phyloP scores from a whole-genome alignment of 2,888 invertebrate species.

The Scaptomyza reducta region DNA sequence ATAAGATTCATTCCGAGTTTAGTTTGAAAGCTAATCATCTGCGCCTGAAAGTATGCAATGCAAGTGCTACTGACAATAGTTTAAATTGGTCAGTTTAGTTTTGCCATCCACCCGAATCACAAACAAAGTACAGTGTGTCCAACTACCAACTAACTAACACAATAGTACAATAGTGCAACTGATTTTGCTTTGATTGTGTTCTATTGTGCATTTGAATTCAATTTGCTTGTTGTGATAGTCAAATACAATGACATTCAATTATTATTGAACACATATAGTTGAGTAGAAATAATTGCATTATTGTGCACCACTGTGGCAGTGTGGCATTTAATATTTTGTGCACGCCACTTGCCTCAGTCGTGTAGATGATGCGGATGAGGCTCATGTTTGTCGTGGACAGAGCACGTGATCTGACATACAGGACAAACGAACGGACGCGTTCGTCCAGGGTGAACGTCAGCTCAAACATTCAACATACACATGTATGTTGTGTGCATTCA shows the following conservation, averaged over 20 bases:
- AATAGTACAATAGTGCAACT: neutral
- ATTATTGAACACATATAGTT: slow-evolving; percentile 3
- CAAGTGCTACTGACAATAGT: neutral
- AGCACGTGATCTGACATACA: slow-evolving; percentile 48
- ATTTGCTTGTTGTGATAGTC: neutral
- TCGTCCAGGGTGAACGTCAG: slow-evolving; percentile 6
- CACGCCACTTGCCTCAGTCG: slow-evolving; percentile 42
- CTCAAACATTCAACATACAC: neutral
- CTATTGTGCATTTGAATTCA: neutral
- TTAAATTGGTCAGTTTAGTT: neutral
- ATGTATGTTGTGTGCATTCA: neutral
- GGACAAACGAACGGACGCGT: slow-evolving; percentile 11
- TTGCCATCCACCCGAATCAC: neutral
- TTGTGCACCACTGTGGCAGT: slow-evolving; percentile 27
- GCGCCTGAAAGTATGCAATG: slow-evolving; percentile 13
- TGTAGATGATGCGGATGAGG: slow-evolving; percentile 40
- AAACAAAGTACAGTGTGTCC: slow-evolving; percentile 5
- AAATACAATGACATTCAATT: neutral
- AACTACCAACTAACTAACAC: neutral
- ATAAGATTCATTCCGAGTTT: too few species aligned
- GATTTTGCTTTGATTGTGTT: neutral
- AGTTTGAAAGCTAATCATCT: neutral
- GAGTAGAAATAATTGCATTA: neutral
- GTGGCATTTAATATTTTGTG: slow-evolving; percentile 44
- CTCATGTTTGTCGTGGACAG: slow-evolving; percentile 44